Conservation (phyloP, 2,888 invertebrate genomes). For the Blastobasis lacticolella region DNA sequence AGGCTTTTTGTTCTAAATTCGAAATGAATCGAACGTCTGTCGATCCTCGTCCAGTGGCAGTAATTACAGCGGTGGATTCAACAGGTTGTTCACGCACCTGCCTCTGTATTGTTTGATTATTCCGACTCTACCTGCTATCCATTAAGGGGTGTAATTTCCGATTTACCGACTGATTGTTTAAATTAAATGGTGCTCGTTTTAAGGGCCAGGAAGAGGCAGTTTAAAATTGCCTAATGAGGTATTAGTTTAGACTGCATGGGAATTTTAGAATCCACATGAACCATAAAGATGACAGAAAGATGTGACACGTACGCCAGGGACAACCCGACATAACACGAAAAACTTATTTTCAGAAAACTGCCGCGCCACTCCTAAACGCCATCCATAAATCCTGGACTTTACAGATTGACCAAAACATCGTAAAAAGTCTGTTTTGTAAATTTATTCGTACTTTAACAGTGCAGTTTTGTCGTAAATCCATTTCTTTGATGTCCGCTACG, state of each 20-base stretch:
- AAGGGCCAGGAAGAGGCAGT: too few species aligned
- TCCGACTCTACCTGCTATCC: background rate
- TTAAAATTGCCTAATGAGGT: too few species aligned
- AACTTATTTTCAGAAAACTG: too few species aligned
- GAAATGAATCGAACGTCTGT: constrained; percentile 35
- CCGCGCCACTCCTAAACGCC: too few species aligned
- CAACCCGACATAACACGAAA: too few species aligned
- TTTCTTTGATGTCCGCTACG: constrained; percentile 14
- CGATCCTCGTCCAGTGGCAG: constrained; percentile 24
- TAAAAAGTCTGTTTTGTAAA: background rate
- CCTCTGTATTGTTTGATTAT: constrained; percentile 14
- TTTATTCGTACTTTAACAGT: background rate
- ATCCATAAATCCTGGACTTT: too few species aligned
- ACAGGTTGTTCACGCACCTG: constrained; percentile 44
- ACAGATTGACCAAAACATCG: constrained; percentile 1
- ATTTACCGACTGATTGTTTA: background rate
- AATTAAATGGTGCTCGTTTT: too few species aligned
- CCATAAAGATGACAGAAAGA: too few species aligned
- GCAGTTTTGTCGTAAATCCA: background rate
- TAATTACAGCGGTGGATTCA: constrained; percentile 29
- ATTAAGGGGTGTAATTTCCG: background rate
- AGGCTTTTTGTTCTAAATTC: constrained; percentile 47
- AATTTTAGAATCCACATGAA: too few species aligned
- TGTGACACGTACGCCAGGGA: too few species aligned
- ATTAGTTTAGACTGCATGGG: too few species aligned